A percentile compares a stretch with the other conserved stretches of the same genome.
These are phyloP conservation scores for Ditula angustiorana DNA, from an alignment of 2,888 invertebrate genomes.

Conservation along the genomic window DNA sequence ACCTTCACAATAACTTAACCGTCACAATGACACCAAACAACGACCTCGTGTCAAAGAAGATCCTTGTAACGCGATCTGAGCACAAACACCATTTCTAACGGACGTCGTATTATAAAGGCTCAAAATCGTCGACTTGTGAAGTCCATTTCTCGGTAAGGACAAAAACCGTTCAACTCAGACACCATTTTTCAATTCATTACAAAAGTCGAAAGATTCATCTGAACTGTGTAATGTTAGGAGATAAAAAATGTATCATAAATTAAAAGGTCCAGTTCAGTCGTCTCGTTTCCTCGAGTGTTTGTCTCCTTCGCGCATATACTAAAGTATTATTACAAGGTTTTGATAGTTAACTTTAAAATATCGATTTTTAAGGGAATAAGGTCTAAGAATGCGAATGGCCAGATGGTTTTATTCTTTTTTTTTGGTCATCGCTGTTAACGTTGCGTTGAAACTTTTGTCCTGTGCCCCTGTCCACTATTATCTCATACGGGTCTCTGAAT, in stretches of 20 bases:
- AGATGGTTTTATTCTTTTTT: slow-evolving; percentile 77
- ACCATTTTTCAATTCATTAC: slow-evolving; percentile 82
- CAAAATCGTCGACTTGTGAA: slow-evolving; percentile 76
- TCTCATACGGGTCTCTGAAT: slow-evolving; percentile 76
- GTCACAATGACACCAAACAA: slow-evolving; percentile 71
- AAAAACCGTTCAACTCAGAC: slow-evolving; percentile 72
- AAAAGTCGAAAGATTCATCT: slow-evolving; percentile 81
- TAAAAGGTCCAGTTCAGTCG: slow-evolving; percentile 77
- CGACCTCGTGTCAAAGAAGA: slow-evolving; percentile 68
- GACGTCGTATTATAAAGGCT: slow-evolving; percentile 57
- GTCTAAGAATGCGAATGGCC: slow-evolving; percentile 74
- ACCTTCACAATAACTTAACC: slow-evolving; percentile 63
- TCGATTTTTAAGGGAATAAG: slow-evolving; percentile 74
- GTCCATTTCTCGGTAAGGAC: slow-evolving; percentile 81
- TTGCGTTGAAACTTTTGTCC: slow-evolving; percentile 80
- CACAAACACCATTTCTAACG: slow-evolving; percentile 71
- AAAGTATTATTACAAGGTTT: slow-evolving; percentile 72
- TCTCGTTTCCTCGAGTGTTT: slow-evolving; percentile 56
- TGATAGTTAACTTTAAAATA: slow-evolving; percentile 79
- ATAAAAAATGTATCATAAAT: slow-evolving; percentile 81
- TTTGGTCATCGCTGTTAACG: slow-evolving; percentile 65
- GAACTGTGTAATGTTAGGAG: slow-evolving; percentile 66
- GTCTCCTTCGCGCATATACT: slow-evolving; percentile 65
- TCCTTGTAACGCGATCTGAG: slow-evolving; percentile 70
- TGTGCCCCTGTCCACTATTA: slow-evolving; percentile 76